Percentiles rank a stretch among this genome's conserved stretches.
phyloP scores from a whole-genome alignment of 2,797 vertebrate genomes.

The Coregonus ussuriensis region DNA sequence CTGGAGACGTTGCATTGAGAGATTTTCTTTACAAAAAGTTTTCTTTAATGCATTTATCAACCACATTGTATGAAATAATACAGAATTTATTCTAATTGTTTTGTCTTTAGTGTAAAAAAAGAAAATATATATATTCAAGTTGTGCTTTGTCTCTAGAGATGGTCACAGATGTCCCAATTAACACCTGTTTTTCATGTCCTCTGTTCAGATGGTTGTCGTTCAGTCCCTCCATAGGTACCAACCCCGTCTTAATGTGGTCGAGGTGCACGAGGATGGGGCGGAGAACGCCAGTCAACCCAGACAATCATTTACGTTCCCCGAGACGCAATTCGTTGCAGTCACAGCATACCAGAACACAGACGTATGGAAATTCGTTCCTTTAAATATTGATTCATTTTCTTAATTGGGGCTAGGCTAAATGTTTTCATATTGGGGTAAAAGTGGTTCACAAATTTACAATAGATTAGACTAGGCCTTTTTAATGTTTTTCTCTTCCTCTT shows the following conservation, averaged over 20 bases:
- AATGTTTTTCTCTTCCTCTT: neutral
- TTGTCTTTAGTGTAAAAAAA: neutral
- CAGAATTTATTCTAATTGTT: too few species aligned
- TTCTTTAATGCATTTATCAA: too few species aligned
- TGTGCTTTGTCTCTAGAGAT: neutral
- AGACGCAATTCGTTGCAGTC: constrained; percentile 85
- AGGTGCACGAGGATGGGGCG: constrained; percentile 83
- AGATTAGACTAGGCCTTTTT: neutral
- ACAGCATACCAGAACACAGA: constrained; percentile 87
- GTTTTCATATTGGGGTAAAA: neutral
- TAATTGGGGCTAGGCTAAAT: neutral
- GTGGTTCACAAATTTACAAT: neutral
- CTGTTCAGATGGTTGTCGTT: constrained; percentile 82
- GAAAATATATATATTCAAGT: neutral
- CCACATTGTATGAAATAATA: too few species aligned
- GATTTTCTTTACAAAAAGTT: neutral
- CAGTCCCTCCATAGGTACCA: constrained; percentile 86
- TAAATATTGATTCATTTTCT: neutral
- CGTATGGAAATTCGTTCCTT: constrained; percentile 61
- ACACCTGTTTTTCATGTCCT: constrained; percentile 12
- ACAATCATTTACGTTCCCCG: constrained; percentile 84
- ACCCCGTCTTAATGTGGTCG: constrained; percentile 82
- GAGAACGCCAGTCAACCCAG: constrained; percentile 81
- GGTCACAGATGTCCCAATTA: neutral
- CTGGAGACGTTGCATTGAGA: neutral